Conservation (phyloP, 2,113 vertebrate genomes). For the Ophthalmolycus amberensis region DNA sequence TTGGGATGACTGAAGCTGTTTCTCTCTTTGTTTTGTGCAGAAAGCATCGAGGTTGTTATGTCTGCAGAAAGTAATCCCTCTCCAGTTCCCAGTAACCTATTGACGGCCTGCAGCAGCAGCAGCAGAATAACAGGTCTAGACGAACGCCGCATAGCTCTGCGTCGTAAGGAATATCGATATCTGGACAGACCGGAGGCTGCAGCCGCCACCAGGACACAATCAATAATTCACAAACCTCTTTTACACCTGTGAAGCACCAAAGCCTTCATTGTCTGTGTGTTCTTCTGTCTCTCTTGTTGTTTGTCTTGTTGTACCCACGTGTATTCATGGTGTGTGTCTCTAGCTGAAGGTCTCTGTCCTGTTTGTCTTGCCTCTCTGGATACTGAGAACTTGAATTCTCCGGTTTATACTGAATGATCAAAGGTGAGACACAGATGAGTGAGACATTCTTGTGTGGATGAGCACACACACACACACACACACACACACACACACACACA, state of each 20-base stretch:
- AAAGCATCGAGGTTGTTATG: neutral
- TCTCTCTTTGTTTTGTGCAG: conserved; percentile 15
- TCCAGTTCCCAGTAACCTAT: conserved; percentile 10
- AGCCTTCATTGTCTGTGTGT: conserved; percentile 21
- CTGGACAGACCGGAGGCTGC: conserved; percentile 53
- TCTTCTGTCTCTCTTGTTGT: neutral
- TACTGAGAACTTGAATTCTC: neutral
- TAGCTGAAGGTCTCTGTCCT: neutral
- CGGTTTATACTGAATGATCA: neutral
- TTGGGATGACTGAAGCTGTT: neutral
- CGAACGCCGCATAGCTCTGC: neutral
- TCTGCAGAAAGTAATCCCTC: conserved; percentile 12
- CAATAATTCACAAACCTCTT: conserved; percentile 63
- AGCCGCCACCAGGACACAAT: conserved; percentile 37
- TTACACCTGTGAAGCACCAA: conserved; percentile 44
- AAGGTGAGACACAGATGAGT: conserved; percentile 19
- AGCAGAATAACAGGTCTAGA: conserved; percentile 39
- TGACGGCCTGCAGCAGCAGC: conserved; percentile 34
- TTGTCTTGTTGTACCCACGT: neutral
- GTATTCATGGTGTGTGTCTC: neutral
- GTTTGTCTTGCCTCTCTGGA: neutral
- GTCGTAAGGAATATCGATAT: conserved; percentile 62
- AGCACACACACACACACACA: conserved; percentile 15
- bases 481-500: conserved; percentile 17
- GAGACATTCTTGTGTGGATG: conserved; percentile 48